Conservation (phyloP, 2,888 invertebrate genomes). For the Diadromus collaris region DNA sequence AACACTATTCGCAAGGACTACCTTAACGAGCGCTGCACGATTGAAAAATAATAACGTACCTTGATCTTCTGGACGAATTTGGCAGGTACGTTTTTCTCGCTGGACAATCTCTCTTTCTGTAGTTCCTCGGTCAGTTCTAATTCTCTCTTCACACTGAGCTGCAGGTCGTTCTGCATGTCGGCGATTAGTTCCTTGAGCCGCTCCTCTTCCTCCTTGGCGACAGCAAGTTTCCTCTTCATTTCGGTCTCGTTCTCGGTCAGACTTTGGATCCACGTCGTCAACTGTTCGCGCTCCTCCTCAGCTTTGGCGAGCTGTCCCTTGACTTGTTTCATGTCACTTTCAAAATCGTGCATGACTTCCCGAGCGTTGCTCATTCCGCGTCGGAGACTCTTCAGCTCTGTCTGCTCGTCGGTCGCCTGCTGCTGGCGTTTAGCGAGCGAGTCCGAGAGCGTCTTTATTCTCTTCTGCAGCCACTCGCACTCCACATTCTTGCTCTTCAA, state of each 20-base stretch:
- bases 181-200: constrained; percentile 72
- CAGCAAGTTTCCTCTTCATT: constrained; percentile 81
- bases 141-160: constrained; percentile 64
- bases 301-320: constrained; percentile 69
- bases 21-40: background rate
- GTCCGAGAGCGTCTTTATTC: constrained; percentile 77
- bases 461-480: constrained; percentile 82
- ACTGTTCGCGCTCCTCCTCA: constrained; percentile 67
- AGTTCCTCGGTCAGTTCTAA: constrained; percentile 67
- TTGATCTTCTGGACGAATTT: constrained; percentile 78
- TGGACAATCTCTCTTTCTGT: constrained; percentile 71
- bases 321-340: constrained; percentile 71
- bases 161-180: constrained; percentile 69
- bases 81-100: constrained; percentile 76
- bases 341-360: constrained; percentile 72
- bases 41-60: constrained; percentile 65
- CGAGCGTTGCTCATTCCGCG: constrained; percentile 71
- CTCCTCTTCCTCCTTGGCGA: constrained; percentile 76
- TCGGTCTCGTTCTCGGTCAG: constrained; percentile 85
- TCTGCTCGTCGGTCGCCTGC: constrained; percentile 67
- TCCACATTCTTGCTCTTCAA: constrained; percentile 81
- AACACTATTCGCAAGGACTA: no score
- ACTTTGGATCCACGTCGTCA: constrained; percentile 81
- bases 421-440: constrained; percentile 72
- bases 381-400: constrained; percentile 69